Base-by-base conservation (phyloP, 1,140 invertebrate genomes). In the Meloidogyne floridensis region DNA sequence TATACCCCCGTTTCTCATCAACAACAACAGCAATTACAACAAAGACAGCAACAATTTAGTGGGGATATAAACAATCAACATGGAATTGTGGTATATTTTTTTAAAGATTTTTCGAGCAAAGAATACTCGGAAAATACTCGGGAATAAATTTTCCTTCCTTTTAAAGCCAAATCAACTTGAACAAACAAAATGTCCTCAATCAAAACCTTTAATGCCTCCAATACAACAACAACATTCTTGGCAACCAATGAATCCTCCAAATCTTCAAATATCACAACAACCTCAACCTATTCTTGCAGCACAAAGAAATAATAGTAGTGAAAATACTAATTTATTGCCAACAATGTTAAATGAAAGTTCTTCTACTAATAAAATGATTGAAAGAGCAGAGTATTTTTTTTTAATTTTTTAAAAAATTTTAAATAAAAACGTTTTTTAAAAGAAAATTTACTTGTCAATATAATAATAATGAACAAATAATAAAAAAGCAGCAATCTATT, bases 161-260 rank as follows among this genome's bases (percentile, higher is more conserved):
- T 59, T 72, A 71, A 20, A 69, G 43, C 10, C 18, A 72, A 51
- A 51, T 18, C 43, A 74, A 74, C n/a, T 13, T 51, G 77, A 47
- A 79, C 77, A n/a, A 69, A 69, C 77, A 71, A 79, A 79, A 47
- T 51, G 65, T 79, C 43, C 77, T 51, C 77, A 69, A 47, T 69
- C 77, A 9, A 71, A 71, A 11, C 15, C 43, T 51, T 54, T 7
- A 51, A 79, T 79, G 42, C 10, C 32, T 32, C 32, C 77, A 20
- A 47, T 71, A 18, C 77, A 79, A 42, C 77, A 54, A 15, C 56
- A 54, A 15, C 56, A 79, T 20, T 79, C 72, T 43, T 79, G 77
- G 54, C 77, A 79, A n/a, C 42, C 69, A 71, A 71, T 79, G 13
- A 69, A 69, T 42, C 13, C 75, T 6, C 75, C 15, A n/a, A 47